Evolutionary conservation across 2,888 invertebrate species (phyloP), one percentile per base, ranked within the genome.

Genomic region (Eristalis tenax): DNA sequence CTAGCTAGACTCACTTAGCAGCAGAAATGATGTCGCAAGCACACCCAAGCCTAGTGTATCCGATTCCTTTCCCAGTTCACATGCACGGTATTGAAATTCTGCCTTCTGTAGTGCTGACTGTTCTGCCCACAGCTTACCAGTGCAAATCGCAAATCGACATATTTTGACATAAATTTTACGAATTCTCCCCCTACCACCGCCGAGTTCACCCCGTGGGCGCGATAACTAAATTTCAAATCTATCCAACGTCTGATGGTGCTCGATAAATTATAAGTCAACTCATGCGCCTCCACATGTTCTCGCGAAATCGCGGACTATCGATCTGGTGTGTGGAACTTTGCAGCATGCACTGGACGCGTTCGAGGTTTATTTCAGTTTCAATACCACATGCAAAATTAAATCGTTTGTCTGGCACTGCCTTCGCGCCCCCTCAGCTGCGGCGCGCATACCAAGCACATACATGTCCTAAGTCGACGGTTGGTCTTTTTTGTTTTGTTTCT

Each of bases 381-480:
- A 70, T 70, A 78, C 56, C 70, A 70, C 26, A 57, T 78, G 77
- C 64, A 70, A 70, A 70, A 78, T 64, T 57, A 64, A 70, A 64
- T 64, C 78, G 64, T 64, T 70, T 38, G 78, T 28, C 38, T 63
- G 35, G 13, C 50, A 61, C 13, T 56, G 50, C 26, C 59, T 56
- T 18, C 56, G 11, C 69, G 23, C 28, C 22, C 32, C 1, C 15
- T 38, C 56, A 38, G 50, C 50, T 18, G 5, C 18, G 11, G 22
- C 38, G 8, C 1, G 11, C 22, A 32, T 73, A 35, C 56, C 10
- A 35, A 50, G 4, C 38, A 23, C 35, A 61, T 56, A 23, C 35
- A 61, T 18, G 59, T 11, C 23, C 26, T 28, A 70, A 59, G 70
- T 43, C 43, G 28, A 40, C 38, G 3, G 4, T n/a, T n/a, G 28